Base-by-base conservation (phyloP, 1,140 invertebrate species). In the Alviniconcha marisindica region DNA sequence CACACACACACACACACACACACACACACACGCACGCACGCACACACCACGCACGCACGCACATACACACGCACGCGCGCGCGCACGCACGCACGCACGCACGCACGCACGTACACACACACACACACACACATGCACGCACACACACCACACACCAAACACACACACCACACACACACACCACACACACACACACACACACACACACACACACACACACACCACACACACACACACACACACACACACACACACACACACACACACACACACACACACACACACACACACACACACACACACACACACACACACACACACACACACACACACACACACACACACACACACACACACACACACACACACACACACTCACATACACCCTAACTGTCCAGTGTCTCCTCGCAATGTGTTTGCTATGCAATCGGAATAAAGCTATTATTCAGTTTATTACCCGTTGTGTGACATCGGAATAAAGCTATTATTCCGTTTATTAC, bases 251-350 rank as follows among this genome's bases (percentile, higher is more conserved):
- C 33, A 33, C 63, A 33, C 63, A 33, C 63, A 33, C 63, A 33
- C 63, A 69, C 63, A 33, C 63, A 69, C 63, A 33, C 63, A 69
- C 63, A 69, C 33, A 28, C 48, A 51, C 38, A 44, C 38, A 40
- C 73, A 40, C 40, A 42, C 40, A n/a, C 73, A 73, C 12, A n/a
- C 38, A 12, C n/a, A 38, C 36, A 12, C 10, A 38, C 36, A 12
- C 24, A 21, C 5, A 21, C 24, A 44, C 44, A n/a, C 21, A n/a
- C 7, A 7, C 44, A 21, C n/a, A 44, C 44, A 21, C 42, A 5
- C 21, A 40, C 21, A n/a, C 28, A n/a, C 28, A 21, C 40, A 40
- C 42, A 28, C n/a, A n/a, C n/a, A n/a, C n/a, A n/a, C n/a, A n/a
- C n/a, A n/a, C n/a, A n/a, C n/a, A n/a, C n/a, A n/a, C n/a, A n/a